Evolutionary conservation across 2,888 invertebrate species (phyloP).

Genomic region (Yponomeuta evonymella): DNA sequence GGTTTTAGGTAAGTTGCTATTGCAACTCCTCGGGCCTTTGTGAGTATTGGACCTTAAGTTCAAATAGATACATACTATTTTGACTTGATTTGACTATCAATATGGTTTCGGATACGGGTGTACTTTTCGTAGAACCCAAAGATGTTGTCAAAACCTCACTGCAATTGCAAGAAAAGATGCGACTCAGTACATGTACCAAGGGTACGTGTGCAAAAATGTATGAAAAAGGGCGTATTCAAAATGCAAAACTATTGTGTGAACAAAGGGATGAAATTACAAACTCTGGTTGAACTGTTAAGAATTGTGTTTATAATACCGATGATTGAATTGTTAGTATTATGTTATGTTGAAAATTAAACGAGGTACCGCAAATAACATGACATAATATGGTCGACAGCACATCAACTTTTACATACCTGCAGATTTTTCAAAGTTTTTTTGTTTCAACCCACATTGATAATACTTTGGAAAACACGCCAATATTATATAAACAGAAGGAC

Average conservation of each 20-base stretch:
- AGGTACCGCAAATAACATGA: background rate
- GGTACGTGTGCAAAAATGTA: background rate
- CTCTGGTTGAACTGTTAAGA: too few relatives aligned
- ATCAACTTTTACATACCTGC: too few relatives aligned
- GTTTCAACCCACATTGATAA: too few relatives aligned
- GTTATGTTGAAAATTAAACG: background rate
- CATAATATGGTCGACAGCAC: too few relatives aligned
- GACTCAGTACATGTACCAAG: background rate
- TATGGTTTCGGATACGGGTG: slow-evolving; percentile 18
- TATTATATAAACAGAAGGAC: too few relatives aligned
- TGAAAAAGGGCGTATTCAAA: background rate
- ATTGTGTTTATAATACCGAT: background rate
- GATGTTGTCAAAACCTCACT: slow-evolving; percentile 26
- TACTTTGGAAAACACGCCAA: too few relatives aligned
- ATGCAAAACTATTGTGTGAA: background rate
- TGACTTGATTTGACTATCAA: background rate
- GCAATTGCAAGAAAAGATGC: slow-evolving; percentile 27
- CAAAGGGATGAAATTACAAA: slow-evolving; percentile 16
- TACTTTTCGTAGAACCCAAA: slow-evolving; percentile 45
- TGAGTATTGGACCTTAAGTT: background rate
- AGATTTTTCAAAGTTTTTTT: too few relatives aligned
- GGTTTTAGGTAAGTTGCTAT: slow-evolving; percentile 27
- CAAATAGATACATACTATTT: background rate
- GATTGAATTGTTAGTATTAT: background rate
- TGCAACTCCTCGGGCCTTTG: background rate